A percentile compares a stretch with the other conserved stretches of the same genome.
Conservation (phyloP, 2,113 vertebrate genomes). For the Callorhinus ursinus region DNA sequence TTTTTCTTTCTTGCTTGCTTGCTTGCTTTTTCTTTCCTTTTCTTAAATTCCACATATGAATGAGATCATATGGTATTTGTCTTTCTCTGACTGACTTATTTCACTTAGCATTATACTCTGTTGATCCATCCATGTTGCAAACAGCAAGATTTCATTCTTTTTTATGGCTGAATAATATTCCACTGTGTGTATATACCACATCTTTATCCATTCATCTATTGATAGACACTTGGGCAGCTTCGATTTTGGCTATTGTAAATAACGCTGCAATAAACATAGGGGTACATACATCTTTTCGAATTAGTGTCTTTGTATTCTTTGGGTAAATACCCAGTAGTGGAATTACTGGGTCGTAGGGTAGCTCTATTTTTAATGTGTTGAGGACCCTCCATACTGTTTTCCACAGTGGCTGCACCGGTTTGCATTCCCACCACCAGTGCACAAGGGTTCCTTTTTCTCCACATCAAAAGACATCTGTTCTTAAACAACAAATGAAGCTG, state of each 20-base stretch:
- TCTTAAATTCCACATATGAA: background rate
- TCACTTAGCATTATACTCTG: background rate
- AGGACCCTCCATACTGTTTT: background rate
- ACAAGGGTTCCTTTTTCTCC: background rate
- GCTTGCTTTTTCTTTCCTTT: background rate
- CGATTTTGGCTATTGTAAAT: background rate
- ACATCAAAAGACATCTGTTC: slow-evolving; percentile 15
- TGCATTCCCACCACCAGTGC: background rate
- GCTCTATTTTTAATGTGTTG: background rate
- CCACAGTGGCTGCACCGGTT: background rate
- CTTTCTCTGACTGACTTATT: background rate
- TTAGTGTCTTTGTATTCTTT: background rate
- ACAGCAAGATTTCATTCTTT: background rate
- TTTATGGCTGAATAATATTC: background rate
- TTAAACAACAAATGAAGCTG: slow-evolving; percentile 1
- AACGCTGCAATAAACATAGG: background rate
- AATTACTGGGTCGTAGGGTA: background rate
- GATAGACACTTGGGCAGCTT: background rate
- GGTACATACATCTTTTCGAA: background rate
- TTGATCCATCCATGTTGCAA: background rate
- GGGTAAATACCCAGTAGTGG: background rate
- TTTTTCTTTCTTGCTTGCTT: too few relatives aligned
- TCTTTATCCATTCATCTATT: background rate
- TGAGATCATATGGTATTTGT: background rate
- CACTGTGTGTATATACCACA: background rate